phyloP scores from a whole-genome alignment of 2,797 vertebrate genomes.

The Pantherophis vulpinus region DNA sequence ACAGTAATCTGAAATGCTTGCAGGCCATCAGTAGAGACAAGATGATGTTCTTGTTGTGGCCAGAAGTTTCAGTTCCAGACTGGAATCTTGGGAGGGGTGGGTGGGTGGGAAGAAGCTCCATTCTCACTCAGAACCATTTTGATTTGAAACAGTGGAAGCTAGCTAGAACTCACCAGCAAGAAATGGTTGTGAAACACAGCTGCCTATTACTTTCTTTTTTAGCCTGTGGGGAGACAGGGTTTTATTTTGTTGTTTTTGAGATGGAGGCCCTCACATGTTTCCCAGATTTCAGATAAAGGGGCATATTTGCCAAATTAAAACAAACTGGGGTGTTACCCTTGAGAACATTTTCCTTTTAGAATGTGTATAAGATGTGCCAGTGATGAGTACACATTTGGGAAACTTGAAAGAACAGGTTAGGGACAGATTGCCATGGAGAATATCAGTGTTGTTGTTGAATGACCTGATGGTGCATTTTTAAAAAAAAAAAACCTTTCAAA shows the following conservation, averaged over 20 bases:
- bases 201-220: neutral
- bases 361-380: neutral
- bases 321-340: neutral
- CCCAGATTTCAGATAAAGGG: neutral
- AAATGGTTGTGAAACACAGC: neutral
- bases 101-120: neutral
- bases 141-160: neutral
- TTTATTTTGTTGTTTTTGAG: neutral
- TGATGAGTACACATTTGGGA: neutral
- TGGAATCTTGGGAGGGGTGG: neutral
- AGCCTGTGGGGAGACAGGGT: neutral
- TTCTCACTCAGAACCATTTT: neutral
- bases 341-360: neutral
- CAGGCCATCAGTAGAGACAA: neutral
- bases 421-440: neutral
- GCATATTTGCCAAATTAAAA: neutral
- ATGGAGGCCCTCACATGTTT: neutral
- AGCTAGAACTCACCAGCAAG: neutral
- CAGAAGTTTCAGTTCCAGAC: neutral
- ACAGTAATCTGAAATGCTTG: neutral
- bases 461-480: neutral
- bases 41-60: neutral
- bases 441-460: neutral
- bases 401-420: neutral
- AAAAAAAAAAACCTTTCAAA: neutral